Conservation (phyloP, 2,888 invertebrate species). For the Chrysolina haemoptera region DNA sequence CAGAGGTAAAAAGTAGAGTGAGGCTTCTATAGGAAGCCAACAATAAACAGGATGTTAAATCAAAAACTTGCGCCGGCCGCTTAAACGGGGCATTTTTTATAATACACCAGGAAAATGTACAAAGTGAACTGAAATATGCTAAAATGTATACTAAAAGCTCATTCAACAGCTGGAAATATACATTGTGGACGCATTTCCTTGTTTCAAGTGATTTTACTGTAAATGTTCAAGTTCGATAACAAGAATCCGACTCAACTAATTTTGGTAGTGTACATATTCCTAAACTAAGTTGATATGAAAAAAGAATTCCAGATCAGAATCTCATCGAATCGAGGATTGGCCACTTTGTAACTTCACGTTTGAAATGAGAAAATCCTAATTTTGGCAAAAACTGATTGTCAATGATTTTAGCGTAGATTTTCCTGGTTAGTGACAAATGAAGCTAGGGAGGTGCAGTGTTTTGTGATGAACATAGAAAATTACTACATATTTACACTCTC, state of each 20-base stretch:
- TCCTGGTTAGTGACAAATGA: conserved; percentile 31
- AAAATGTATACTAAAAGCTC: no score
- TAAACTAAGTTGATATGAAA: conserved; percentile 41
- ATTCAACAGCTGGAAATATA: no score
- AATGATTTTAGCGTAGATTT: conserved; percentile 32
- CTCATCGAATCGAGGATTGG: neutral
- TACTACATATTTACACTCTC: conserved; percentile 61
- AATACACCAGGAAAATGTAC: conserved; percentile 42
- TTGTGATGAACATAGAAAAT: conserved; percentile 53
- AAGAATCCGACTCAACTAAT: conserved; percentile 2
- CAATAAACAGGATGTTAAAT: conserved; percentile 45
- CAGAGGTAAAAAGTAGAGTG: conserved; percentile 46
- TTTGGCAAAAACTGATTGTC: conserved; percentile 36
- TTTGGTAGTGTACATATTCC: conserved; percentile 16
- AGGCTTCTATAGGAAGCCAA: conserved; percentile 50
- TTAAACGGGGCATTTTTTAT: conserved; percentile 32
- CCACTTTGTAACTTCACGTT: neutral
- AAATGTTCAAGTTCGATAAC: neutral
- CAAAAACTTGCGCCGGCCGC: conserved; percentile 41
- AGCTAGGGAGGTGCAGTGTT: conserved; percentile 46
- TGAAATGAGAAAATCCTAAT: neutral
- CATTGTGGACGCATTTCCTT: neutral
- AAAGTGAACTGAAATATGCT: neutral
- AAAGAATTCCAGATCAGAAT: conserved; percentile 10
- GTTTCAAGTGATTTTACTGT: neutral